These are phyloP conservation scores for Puma concolor DNA, from an alignment of 2,113 vertebrate genomes.

Conservation along the genomic window DNA sequence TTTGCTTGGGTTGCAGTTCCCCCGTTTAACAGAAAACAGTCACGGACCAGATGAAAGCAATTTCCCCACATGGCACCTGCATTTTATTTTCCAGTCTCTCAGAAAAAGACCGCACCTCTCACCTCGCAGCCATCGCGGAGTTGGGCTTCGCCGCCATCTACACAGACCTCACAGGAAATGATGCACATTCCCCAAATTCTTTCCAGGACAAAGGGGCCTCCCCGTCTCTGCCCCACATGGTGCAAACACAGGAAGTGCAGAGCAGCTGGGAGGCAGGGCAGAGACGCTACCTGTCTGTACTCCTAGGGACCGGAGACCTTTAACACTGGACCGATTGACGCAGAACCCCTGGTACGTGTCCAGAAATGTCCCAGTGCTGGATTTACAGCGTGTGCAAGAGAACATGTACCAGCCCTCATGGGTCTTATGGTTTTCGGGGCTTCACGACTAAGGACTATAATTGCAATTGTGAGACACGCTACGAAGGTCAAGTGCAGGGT, in stretches of 20 bases:
- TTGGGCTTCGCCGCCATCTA: neutral
- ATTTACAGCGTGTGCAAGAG: rapidly evolving
- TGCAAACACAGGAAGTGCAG: neutral
- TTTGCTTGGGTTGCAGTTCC: constrained; percentile 50
- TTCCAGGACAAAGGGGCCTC: neutral
- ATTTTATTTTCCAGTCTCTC: constrained; percentile 59
- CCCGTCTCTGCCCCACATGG: neutral
- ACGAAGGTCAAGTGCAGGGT: neutral
- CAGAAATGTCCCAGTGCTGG: neutral
- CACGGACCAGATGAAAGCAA: constrained; percentile 43
- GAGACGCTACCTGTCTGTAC: rapidly evolving
- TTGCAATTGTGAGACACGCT: rapidly evolving
- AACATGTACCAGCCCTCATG: rapidly evolving
- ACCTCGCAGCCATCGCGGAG: neutral
- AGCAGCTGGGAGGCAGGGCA: neutral
- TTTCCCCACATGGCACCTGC: constrained; percentile 56
- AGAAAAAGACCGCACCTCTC: constrained; percentile 44
- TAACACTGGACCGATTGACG: rapidly evolving
- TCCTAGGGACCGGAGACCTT: neutral
- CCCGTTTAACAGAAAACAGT: constrained; percentile 79
- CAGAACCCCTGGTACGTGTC: rapidly evolving
- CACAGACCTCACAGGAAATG: constrained; percentile 28
- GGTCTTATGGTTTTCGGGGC: too few species aligned
- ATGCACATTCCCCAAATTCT: constrained; percentile 46
- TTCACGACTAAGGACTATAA: neutral